Percentiles rank a stretch among this genome's conserved stretches.
Evolutionary conservation across 2,888 invertebrate species (phyloP).

Genomic region (Machimus atricapillus): DNA sequence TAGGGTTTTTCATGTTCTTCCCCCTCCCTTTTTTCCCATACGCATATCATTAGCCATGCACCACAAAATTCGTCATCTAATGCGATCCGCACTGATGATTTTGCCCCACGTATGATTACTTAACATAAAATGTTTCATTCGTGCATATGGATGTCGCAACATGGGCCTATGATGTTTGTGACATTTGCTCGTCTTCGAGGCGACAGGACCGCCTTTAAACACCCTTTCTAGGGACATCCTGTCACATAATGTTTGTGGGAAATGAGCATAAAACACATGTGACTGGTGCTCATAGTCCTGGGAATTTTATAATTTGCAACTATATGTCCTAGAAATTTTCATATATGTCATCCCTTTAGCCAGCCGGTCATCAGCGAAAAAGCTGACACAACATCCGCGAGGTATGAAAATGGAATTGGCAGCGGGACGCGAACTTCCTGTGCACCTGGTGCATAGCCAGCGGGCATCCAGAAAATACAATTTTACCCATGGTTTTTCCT

Average conservation of each 20-base stretch:
- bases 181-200: neutral
- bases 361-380: neutral
- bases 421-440: neutral
- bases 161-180: neutral
- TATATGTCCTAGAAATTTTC: neutral
- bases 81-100: neutral
- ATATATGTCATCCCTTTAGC: neutral
- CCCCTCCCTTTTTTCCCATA: too few species aligned
- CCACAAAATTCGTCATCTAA: conserved; percentile 8
- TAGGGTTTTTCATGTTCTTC: neutral
- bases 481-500: neutral
- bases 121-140: conserved; percentile 16
- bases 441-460: neutral
- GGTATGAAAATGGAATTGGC: neutral
- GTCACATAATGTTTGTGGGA: neutral
- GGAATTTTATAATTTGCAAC: neutral
- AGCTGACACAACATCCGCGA: neutral
- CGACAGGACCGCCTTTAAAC: neutral
- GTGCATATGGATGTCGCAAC: neutral
- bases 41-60: conserved; percentile 12
- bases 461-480: neutral
- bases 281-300: neutral
- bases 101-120: neutral
- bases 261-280: neutral
- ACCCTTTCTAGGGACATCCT: neutral